phyloP scores from a whole-genome alignment of 2,888 invertebrate species.

The Spatulosminthurus flaviceps region DNA sequence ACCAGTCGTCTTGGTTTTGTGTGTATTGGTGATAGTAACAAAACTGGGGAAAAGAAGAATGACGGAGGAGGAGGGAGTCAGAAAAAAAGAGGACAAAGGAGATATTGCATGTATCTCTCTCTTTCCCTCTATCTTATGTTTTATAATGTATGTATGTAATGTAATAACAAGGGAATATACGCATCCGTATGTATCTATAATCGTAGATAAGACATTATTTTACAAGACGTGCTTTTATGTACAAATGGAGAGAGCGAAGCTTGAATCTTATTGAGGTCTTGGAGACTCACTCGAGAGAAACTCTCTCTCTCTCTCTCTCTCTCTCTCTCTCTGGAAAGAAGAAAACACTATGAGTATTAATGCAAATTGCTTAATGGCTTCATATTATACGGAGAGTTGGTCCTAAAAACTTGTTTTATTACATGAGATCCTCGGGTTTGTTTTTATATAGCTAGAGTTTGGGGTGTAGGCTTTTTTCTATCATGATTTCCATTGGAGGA shows the following conservation, averaged over 20 bases:
- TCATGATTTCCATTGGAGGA: slow-evolving; percentile 1
- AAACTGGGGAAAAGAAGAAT: not conserved
- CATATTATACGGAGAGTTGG: slow-evolving; percentile 15
- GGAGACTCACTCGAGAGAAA: not conserved
- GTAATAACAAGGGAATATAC: not conserved
- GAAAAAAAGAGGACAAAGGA: slow-evolving; percentile 15
- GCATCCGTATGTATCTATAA: too few relatives aligned
- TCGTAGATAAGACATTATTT: too few relatives aligned
- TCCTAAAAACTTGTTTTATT: slow-evolving; percentile 10
- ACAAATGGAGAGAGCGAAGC: too few relatives aligned
- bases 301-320: not conserved
- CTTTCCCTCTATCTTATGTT: not conserved
- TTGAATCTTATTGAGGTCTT: too few relatives aligned
- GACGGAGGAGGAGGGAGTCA: not conserved
- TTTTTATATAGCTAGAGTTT: not conserved
- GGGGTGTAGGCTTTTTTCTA: not conserved
- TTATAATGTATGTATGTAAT: not conserved
- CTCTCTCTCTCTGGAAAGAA: not conserved
- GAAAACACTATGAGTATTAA: not conserved
- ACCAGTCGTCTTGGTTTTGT: not conserved
- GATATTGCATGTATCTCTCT: not conserved
- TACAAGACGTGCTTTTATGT: too few relatives aligned
- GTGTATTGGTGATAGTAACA: slow-evolving; percentile 18
- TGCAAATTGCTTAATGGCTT: slow-evolving; percentile 32
- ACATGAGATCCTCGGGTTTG: not conserved